These are phyloP conservation scores for Ophiodon elongatus DNA, from an alignment of 2,113 vertebrate genomes.

Conservation along the genomic window DNA sequence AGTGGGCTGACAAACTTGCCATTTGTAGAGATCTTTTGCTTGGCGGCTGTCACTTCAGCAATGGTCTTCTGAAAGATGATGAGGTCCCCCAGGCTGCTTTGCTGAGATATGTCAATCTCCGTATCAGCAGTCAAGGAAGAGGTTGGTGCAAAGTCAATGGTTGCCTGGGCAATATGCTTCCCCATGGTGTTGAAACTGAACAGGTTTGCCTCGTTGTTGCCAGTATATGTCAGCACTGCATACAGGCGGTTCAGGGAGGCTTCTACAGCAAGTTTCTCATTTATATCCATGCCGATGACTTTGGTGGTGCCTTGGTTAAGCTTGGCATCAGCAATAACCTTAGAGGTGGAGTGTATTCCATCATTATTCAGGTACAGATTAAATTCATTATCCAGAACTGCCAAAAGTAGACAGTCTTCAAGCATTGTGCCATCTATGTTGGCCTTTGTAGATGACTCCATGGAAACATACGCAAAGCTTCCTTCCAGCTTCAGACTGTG, in stretches of 20 bases:
- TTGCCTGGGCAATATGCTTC: constrained; percentile 84
- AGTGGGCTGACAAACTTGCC: constrained; percentile 86
- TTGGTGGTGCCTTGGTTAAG: constrained; percentile 70
- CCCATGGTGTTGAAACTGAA: constrained; percentile 80
- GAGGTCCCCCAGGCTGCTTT: constrained; percentile 80
- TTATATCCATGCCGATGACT: constrained; percentile 83
- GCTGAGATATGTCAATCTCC: constrained; percentile 85
- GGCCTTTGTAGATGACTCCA: constrained; percentile 84
- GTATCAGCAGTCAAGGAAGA: constrained; percentile 82
- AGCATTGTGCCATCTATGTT: constrained; percentile 83
- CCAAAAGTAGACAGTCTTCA: constrained; percentile 80
- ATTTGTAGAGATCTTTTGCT: constrained; percentile 85
- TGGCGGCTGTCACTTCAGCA: constrained; percentile 78
- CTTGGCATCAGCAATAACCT: constrained; percentile 82
- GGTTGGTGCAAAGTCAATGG: constrained; percentile 83
- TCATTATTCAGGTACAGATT: constrained; percentile 87
- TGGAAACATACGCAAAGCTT: constrained; percentile 84
- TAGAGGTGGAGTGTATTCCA: constrained; percentile 84
- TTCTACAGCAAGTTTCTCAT: constrained; percentile 88
- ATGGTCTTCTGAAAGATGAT: constrained; percentile 79
- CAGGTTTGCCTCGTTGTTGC: constrained; percentile 80
- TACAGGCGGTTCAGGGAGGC: constrained; percentile 84
- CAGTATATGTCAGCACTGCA: constrained; percentile 83
- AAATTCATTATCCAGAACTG: constrained; percentile 84
- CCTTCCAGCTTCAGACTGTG: constrained; percentile 87